phyloP scores from a whole-genome alignment of 1,140 invertebrate species.

The Tetragonula clypearis region DNA sequence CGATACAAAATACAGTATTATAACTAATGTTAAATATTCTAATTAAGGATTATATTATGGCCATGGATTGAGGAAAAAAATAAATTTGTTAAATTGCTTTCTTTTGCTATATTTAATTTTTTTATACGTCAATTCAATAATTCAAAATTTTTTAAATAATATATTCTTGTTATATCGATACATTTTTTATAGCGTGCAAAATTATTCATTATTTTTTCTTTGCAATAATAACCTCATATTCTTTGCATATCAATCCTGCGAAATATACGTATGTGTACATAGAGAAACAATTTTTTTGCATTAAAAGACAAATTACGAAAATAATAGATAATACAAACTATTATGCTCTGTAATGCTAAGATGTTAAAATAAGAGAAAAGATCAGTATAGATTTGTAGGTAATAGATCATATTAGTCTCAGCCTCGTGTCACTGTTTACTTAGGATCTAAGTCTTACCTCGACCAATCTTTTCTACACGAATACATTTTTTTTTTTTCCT shows the following conservation, averaged over 20 bases:
- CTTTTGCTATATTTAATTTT: too few relatives aligned
- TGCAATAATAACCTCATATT: background rate
- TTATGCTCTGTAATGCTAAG: background rate
- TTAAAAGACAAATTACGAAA: background rate
- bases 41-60: background rate
- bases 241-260: background rate
- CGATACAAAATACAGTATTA: slow-evolving; percentile 32
- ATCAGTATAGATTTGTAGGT: slow-evolving; percentile 2
- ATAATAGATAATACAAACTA: background rate
- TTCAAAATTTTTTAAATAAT: background rate
- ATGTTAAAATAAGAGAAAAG: background rate
- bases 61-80: background rate
- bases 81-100: background rate
- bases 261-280: background rate
- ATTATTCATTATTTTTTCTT: background rate
- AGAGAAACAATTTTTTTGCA: background rate
- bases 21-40: slow-evolving; percentile 2
- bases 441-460: slow-evolving; percentile 37
- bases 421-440: slow-evolving; percentile 57
- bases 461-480: slow-evolving; percentile 1
- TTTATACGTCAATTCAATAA: background rate
- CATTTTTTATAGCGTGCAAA: background rate
- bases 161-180: background rate
- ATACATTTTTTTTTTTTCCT: background rate
- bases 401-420: background rate